phyloP scores from a whole-genome alignment of 2,113 vertebrate species.

The Lampris incognitus region DNA sequence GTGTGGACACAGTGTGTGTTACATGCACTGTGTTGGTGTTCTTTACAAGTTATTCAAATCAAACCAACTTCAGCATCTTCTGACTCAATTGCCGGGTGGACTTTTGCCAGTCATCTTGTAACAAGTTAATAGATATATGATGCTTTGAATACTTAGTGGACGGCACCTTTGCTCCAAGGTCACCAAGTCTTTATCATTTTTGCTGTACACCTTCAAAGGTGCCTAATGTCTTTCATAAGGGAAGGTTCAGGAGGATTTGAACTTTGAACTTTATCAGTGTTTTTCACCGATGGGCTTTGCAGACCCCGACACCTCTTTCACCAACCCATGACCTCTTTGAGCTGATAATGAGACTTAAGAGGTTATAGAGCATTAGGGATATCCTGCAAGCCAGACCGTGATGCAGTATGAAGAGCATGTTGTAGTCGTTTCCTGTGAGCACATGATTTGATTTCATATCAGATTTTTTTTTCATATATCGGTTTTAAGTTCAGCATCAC shows the following conservation, averaged over 20 bases:
- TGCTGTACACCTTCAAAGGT: conserved; percentile 4
- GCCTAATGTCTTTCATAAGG: conserved; percentile 11
- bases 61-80: neutral
- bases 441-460: no score
- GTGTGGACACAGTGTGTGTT: no score
- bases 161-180: conserved; percentile 30
- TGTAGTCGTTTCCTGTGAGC: no score
- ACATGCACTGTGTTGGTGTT: no score
- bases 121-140: neutral
- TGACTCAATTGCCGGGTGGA: neutral
- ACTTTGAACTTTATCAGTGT: conserved; percentile 51
- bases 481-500: no score
- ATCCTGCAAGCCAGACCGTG: neutral
- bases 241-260: conserved; percentile 31
- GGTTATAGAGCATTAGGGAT: neutral
- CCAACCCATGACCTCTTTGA: neutral
- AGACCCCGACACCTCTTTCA: neutral
- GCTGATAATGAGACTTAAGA: neutral
- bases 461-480: no score
- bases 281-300: neutral
- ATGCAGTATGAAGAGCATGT: no score
- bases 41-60: no score
- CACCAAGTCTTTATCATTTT: conserved; percentile 21
- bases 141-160: no score
- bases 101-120: neutral